Percentiles rank a stretch among this genome's conserved stretches.
Evolutionary conservation across 2,888 invertebrate species (phyloP).

Genomic region (Cremastinae sp.): DNA sequence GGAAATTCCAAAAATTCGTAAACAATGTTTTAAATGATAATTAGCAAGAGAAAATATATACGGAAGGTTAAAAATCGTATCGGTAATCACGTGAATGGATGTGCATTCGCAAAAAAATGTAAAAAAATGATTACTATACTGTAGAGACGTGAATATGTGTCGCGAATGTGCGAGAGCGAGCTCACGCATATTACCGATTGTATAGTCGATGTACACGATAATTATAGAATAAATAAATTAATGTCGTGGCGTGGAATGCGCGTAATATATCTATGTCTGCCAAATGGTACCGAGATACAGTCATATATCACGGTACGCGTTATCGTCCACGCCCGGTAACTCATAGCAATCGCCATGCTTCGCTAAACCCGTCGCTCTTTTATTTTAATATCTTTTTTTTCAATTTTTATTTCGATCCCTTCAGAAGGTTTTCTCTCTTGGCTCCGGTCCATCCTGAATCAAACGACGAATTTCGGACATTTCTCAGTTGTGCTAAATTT

Average conservation of each 20-base stretch:
- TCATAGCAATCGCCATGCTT: conserved; percentile 75
- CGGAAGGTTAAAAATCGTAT: conserved; percentile 21
- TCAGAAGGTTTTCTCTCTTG: conserved; percentile 66
- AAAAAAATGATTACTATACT: conserved; percentile 5
- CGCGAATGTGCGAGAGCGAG: neutral
- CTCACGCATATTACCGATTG: conserved; percentile 72
- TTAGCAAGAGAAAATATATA: neutral
- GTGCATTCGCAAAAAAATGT: neutral
- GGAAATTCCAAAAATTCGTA: neutral
- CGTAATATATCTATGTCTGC: conserved; percentile 80
- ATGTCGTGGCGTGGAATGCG: conserved; percentile 77
- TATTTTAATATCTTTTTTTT: conserved; percentile 32
- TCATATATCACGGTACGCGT: conserved; percentile 79
- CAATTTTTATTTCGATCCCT: conserved; percentile 20
- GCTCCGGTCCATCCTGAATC: conserved; percentile 74
- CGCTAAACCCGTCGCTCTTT: conserved; percentile 56
- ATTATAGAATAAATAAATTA: conserved; percentile 80
- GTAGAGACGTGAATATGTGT: neutral
- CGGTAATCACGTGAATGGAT: conserved; percentile 12
- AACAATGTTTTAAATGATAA: conserved; percentile 11
- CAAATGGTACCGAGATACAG: conserved; percentile 80
- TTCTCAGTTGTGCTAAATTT: neutral
- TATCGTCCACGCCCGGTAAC: conserved; percentile 79
- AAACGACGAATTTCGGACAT: conserved; percentile 26
- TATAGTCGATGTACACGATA: conserved; percentile 74